phyloP scores from a whole-genome alignment of 2,113 vertebrate genomes.

The Struthidea cinerea region DNA sequence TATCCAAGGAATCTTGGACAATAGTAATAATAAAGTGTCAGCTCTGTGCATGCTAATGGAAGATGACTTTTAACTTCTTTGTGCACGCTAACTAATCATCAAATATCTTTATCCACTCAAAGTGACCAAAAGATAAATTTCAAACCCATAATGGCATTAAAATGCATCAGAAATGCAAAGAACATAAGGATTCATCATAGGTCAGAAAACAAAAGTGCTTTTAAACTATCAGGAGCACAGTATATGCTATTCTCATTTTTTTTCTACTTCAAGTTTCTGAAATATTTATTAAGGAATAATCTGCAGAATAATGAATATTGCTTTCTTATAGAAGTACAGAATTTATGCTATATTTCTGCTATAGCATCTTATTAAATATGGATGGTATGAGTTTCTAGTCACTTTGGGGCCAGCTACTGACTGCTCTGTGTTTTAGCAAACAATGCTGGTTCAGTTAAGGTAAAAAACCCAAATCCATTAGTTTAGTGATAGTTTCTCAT shows the following conservation, averaged over 20 bases:
- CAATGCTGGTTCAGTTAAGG: background rate
- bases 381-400: conserved; percentile 53
- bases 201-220: conserved; percentile 27
- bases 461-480: background rate
- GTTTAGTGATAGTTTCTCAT: background rate
- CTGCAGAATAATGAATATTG: conserved; percentile 72
- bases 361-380: conserved; percentile 72
- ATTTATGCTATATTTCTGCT: conserved; percentile 59
- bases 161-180: conserved; percentile 21
- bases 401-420: conserved; percentile 22
- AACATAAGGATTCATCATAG: conserved; percentile 21
- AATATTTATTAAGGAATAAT: conserved; percentile 75
- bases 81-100: background rate
- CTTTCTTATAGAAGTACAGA: conserved; percentile 52
- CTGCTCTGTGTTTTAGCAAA: conserved; percentile 20
- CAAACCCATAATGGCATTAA: conserved; percentile 43
- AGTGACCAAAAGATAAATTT: conserved; percentile 55
- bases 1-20: background rate
- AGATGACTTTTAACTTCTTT: conserved; percentile 27
- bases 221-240: conserved; percentile 37
- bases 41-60: background rate
- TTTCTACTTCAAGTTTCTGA: conserved; percentile 56
- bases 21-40: background rate
- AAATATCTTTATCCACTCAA: background rate
- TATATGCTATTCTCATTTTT: conserved; percentile 19